Evolutionary conservation across 1,140 invertebrate genomes (phyloP), one percentile per base, ranked within the genome.

Genomic region (Laodelphax striatellus): DNA sequence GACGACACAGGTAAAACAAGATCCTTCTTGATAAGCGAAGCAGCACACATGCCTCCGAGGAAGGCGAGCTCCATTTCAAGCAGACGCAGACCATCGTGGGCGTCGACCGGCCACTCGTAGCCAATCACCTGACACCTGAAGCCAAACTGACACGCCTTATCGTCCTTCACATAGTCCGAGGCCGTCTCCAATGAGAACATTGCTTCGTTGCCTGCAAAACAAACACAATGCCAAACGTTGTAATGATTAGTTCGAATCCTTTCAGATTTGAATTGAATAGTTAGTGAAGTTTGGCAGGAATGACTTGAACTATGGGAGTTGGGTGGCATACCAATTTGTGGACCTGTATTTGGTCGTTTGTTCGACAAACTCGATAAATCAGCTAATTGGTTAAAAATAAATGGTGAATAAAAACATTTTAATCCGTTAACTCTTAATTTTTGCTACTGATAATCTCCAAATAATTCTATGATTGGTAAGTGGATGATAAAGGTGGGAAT

Each of bases 141-240:
- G 3, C 94, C 94, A 76, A 85, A 97, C 46, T 85, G 85, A 65
- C 77, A 78, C 5, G 84, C 82, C 67, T 87, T 86, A 55, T 95
- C 94, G 76, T 95, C 92, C 70, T 92, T 92, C 61, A 95, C 82
- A 75, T 97, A 97, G 74, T 97, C 88, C 0, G 94, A 92, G 0
- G 94, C 92, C 1, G 94, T 97, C 76, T 97, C 94, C 68, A 98
- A 69, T 0, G 92, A 95, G 71, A 98, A 96, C 64, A 95, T 82
- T 0, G 97, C 85, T 76, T 96, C 91, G 73, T 96, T 93, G 19
- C 94, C 94, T 75, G 67, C 34, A 52, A 67, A 44, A 67, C 67
- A 63, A 64, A 66, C 59, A 42, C 57, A 63, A 58, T 62, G 60
- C 28, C 57, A 64, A 62, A 10, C 52, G 60, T 64, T 63, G 61